phyloP scores from a whole-genome alignment of 1,140 invertebrate genomes.

The Drosophila ironensis region DNA sequence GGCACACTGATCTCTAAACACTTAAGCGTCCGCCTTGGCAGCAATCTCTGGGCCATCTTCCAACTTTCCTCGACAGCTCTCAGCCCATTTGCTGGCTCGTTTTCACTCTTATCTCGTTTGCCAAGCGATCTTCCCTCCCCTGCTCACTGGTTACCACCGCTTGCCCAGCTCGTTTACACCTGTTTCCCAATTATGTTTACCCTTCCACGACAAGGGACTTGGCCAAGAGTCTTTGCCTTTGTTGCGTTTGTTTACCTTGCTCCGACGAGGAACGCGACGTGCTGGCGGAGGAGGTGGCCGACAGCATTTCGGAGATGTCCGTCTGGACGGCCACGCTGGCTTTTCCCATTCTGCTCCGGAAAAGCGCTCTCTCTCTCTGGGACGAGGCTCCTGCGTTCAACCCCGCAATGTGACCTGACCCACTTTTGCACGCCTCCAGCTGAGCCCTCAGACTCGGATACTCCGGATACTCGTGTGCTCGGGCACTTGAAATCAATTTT shows the following conservation, averaged over 20 bases:
- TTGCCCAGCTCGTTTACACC: slow-evolving; percentile 54
- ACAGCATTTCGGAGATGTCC: slow-evolving; percentile 74
- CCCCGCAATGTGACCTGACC: slow-evolving; percentile 56
- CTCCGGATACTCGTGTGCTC: no score
- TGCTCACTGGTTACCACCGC: background rate
- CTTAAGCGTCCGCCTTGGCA: no score
- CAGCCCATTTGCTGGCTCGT: no score
- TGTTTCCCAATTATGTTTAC: slow-evolving; percentile 66
- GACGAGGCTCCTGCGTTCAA: slow-evolving; percentile 4
- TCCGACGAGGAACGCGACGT: slow-evolving; percentile 74
- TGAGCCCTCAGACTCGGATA: no score
- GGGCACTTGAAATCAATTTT: slow-evolving; percentile 75
- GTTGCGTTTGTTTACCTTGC: slow-evolving; percentile 66
- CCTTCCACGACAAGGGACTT: slow-evolving; percentile 38
- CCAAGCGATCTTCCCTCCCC: slow-evolving; percentile 27
- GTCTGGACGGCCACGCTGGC: slow-evolving; percentile 77
- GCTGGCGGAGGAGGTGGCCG: slow-evolving; percentile 61
- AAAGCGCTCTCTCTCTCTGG: slow-evolving; percentile 6
- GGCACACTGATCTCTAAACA: no score
- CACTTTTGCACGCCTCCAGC: slow-evolving; percentile 40
- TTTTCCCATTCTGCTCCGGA: slow-evolving; percentile 48
- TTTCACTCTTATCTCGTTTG: slow-evolving; percentile 32
- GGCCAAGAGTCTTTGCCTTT: slow-evolving; percentile 1
- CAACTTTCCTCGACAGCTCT: no score
- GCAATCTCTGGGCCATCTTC: no score